These are phyloP conservation scores for Alloscopus bannaensis DNA, from an alignment of 2,888 invertebrate genomes.

Conservation along the genomic window DNA sequence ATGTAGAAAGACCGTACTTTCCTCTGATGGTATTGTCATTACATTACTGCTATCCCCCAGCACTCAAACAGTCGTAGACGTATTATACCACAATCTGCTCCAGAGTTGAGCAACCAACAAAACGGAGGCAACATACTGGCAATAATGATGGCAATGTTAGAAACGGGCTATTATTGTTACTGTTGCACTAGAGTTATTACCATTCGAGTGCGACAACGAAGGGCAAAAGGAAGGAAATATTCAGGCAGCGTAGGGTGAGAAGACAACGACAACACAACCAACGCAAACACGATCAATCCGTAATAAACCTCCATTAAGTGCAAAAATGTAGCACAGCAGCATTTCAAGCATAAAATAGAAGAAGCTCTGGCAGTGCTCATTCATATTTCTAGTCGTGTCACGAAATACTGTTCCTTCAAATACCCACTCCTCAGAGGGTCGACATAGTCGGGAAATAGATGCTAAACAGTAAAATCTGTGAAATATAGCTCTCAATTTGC, in stretches of 20 bases:
- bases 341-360: no score
- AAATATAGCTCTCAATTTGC: no score
- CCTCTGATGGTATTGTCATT: slow-evolving; percentile 27
- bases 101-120: background rate
- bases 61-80: background rate
- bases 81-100: slow-evolving; percentile 1
- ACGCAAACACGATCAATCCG: slow-evolving; percentile 28
- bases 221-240: slow-evolving; percentile 18
- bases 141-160: no score
- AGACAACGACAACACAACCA: slow-evolving; percentile 2
- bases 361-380: no score
- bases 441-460: no score
- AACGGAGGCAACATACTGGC: background rate
- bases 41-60: background rate
- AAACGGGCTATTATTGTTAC: slow-evolving; percentile 23
- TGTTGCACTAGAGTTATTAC: slow-evolving; percentile 16
- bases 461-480: no score
- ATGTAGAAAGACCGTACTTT: slow-evolving; percentile 23
- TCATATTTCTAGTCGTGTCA: no score
- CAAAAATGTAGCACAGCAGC: no score
- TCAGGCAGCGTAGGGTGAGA: no score
- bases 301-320: no score
- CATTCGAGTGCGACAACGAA: background rate
- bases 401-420: no score
- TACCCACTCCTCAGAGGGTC: no score